Base-by-base conservation (phyloP, 2,888 invertebrate species). In the Hedychridium roseum region DNA sequence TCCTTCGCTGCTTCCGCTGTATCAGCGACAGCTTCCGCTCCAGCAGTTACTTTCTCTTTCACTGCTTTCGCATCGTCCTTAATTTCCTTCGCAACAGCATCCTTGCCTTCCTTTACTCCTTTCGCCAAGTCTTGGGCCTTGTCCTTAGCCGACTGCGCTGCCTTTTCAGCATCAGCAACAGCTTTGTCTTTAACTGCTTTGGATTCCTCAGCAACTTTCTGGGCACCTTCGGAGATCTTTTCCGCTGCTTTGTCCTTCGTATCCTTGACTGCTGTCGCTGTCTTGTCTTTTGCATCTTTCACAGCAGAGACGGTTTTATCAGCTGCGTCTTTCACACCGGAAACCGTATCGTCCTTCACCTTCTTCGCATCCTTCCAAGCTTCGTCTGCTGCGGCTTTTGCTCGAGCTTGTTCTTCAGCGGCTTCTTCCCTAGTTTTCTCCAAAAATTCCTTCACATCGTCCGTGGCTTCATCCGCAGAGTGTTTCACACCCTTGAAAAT, bases 291-390 rank as follows among this genome's bases (percentile, higher is more conserved):
- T 49, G 44, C 9, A 57, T 64, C 1, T 49, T 51, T 18, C 57
- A 57, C 12, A 50, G 60, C 20, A 32, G 15, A 32, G 57, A 61
- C 32, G 61, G 64, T 34, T 49, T 56, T 42, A 1, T 55, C 57
- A 6, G 55, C 27, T 15, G 50, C 60, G 18, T 68, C 63, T 12
- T 23, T 64, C 50, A n/a, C 3, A 27, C 55, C 52, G 43, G 76
- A 74, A 64, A 73, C 81, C 7, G 80, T 80, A 60, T 82, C 81
- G 42, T 82, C 80, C 37, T 64, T 68, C 6, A 46, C 38, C 9
- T 58, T 51, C 14, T 64, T 82, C 80, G 58, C 81, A 7, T 55
- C 57, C 14, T 62, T 60, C 49, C 39, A 27, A n/a, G 26, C 12
- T 27, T 26, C 26, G 9, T 40, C 41, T n/a, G n/a, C n/a, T n/a